Base-by-base conservation (phyloP, 2,888 invertebrate genomes). In the Bombylius major region DNA sequence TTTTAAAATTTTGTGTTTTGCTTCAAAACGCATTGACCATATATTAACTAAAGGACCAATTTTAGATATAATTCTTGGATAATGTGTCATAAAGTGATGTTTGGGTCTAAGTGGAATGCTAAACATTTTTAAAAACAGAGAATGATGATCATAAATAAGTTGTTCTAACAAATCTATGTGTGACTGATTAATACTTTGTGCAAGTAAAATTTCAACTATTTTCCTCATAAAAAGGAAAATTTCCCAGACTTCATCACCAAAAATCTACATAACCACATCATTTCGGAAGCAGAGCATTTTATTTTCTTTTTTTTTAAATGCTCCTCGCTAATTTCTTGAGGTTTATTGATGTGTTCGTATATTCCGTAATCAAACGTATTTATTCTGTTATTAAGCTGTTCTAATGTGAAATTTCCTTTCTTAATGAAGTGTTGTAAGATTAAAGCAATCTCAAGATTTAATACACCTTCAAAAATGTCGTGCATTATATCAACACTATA, bases 41-140 rank as follows among this genome's bases (percentile, higher is more conserved):
- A 56, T 54, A 60, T 32, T 61, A 62, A 51, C 36, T 55, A 49
- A 31, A 45, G 8, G 49, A 47, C 48, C 51, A 64, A 50, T 36
- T 57, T 47, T 49, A 62, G 39, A 57, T 61, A 45, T 63, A 12
- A 49, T 53, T 42, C 39, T 11, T 44, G 51, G 32, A 14, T 45
- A 45, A n/a, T 51, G 51, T 11, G 39, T n/a, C 51, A 51, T 44
- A 32, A 51, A 52, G 11, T 52, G 46, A 12, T 52, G 52, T 32
- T 52, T 52, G 31, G 52, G 52, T 46, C 44, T 52, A n/a, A 52
- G 44, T 33, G 52, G 46, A 31, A 47, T 47, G 5, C 46, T 32
- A 53, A 47, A 53, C n/a, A 9, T 47, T 11, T 36, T 7, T 12
- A 47, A 12, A 34, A 53, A 33, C 5, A 31, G 13, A 39, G 39